phyloP scores from a whole-genome alignment of 2,888 invertebrate species.

The Sylvicola fuscatus region DNA sequence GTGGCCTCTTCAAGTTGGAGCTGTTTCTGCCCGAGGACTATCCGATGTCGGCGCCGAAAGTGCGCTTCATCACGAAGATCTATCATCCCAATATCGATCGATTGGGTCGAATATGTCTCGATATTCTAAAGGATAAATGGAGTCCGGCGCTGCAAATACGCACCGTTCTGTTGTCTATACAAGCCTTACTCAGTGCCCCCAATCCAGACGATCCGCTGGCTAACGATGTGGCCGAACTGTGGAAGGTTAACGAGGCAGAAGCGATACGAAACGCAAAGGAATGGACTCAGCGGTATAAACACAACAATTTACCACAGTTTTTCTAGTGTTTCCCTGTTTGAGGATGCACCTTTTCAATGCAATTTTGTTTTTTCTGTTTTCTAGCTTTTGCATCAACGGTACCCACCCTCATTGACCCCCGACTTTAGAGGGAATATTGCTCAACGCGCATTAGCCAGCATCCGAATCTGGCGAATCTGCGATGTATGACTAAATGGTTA shows the following conservation, averaged over 20 bases:
- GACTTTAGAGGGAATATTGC: too few relatives aligned
- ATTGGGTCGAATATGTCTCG: constrained; percentile 96
- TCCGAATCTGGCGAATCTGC: too few relatives aligned
- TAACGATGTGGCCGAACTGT: constrained; percentile 97
- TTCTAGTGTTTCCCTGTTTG: too few relatives aligned
- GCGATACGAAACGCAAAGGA: constrained; percentile 93
- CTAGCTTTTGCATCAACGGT: too few relatives aligned
- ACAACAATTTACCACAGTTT: too few relatives aligned
- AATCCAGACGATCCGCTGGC: constrained; percentile 99
- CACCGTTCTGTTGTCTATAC: constrained; percentile 95
- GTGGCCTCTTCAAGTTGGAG: constrained; percentile 95
- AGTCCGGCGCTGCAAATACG: constrained; percentile 98
- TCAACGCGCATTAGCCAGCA: too few relatives aligned
- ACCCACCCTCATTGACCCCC: too few relatives aligned
- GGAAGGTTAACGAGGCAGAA: constrained; percentile 97
- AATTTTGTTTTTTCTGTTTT: too few relatives aligned
- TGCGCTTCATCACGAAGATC: constrained; percentile 99
- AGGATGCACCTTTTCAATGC: too few relatives aligned
- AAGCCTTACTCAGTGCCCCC: constrained; percentile 94
- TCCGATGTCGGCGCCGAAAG: constrained; percentile 99
- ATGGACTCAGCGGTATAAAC: constrained; percentile 86
- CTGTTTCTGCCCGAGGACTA: constrained; percentile 99
- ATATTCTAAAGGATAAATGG: constrained; percentile 98
- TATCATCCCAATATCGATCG: constrained; percentile 99
- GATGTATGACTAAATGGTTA: too few relatives aligned